Conservation (phyloP, 2,888 invertebrate genomes). For the Orchesella flavescens region DNA sequence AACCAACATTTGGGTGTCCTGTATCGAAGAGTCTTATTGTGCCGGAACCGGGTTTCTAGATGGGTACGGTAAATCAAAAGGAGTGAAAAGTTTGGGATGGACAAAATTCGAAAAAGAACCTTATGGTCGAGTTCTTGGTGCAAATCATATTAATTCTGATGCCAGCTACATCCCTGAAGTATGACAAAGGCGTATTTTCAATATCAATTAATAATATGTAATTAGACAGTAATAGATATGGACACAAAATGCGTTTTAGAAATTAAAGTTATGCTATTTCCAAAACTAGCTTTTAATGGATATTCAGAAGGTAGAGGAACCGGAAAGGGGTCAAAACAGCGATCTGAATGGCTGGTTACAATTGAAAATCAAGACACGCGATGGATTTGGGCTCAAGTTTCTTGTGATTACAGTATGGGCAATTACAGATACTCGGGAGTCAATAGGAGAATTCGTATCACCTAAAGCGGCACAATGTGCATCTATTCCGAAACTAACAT, state of each 20-base stretch:
- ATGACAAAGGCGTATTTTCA: no score
- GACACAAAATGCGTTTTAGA: no score
- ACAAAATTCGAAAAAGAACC: not conserved
- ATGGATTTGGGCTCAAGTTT: not conserved
- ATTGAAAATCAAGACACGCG: not conserved
- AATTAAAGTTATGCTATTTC: no score
- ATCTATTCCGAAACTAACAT: not conserved
- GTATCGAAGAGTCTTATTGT: constrained; percentile 20
- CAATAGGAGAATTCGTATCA: constrained; percentile 2
- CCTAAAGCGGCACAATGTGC: not conserved
- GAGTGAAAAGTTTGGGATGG: not conserved
- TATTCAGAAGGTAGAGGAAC: not conserved
- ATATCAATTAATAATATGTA: no score
- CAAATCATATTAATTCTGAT: not conserved
- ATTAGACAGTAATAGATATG: no score
- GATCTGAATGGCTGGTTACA: constrained; percentile 5
- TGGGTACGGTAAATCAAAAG: not conserved
- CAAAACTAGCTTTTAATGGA: not conserved
- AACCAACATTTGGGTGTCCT: not conserved
- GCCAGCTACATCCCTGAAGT: not conserved
- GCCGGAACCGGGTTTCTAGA: not conserved
- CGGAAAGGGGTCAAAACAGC: not conserved
- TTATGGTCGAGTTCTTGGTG: not conserved
- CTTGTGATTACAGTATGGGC: constrained; percentile 6
- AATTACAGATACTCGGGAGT: not conserved